A percentile compares a stretch with the other conserved stretches of the same genome.
These are phyloP conservation scores for Euleptes europaea DNA, from an alignment of 2,113 vertebrate species.

Conservation along the genomic window DNA sequence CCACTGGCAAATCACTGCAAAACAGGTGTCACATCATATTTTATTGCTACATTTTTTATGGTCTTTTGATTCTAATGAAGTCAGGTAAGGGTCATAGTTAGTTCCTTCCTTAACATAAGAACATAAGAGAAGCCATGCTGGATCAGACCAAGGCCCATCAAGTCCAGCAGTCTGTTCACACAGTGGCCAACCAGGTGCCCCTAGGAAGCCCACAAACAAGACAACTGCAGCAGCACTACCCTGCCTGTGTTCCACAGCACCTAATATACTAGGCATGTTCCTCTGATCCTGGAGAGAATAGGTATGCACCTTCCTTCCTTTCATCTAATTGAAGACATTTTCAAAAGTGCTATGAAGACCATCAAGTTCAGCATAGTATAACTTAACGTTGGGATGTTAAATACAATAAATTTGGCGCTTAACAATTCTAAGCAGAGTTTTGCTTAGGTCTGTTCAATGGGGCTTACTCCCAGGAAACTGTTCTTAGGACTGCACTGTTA, in stretches of 20 bases:
- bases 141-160: no score
- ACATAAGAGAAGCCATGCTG: no score
- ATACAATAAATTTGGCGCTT: not conserved
- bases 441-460: no score
- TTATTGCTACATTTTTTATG: not conserved
- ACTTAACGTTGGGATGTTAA: not conserved
- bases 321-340: not conserved
- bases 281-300: no score
- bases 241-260: no score
- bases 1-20: not conserved
- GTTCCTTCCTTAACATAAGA: no score
- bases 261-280: no score
- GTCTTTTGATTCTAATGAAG: not conserved
- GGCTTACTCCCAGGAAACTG: no score
- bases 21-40: not conserved
- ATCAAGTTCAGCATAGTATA: not conserved
- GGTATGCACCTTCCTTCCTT: not conserved
- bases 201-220: no score
- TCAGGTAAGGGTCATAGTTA: not conserved
- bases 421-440: not conserved
- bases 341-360: not conserved
- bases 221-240: no score
- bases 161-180: no score
- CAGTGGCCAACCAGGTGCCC: no score
- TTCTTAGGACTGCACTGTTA: not conserved